phyloP scores from a whole-genome alignment of 2,113 vertebrate genomes.

The Pedetes capensis region DNA sequence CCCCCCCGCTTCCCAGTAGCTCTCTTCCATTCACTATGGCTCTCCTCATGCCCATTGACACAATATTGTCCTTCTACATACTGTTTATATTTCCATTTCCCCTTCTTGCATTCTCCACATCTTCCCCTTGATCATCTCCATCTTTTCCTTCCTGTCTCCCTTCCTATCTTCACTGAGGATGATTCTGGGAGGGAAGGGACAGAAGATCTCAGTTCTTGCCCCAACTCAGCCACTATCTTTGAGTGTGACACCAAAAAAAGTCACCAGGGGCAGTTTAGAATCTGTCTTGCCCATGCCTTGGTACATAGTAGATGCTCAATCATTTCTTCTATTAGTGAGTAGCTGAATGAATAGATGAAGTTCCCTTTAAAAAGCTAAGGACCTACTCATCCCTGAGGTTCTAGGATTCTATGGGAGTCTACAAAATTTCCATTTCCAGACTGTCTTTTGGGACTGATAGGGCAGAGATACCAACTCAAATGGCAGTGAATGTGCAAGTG shows the following conservation, averaged over 20 bases:
- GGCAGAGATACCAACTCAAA: constrained; percentile 40
- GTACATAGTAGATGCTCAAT: not conserved
- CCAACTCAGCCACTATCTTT: not conserved
- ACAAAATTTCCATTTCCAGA: not conserved
- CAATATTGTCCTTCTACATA: not conserved
- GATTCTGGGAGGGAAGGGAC: not conserved
- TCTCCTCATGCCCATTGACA: not conserved
- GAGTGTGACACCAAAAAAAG: not conserved
- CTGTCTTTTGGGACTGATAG: not conserved
- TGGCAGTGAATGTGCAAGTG: constrained; percentile 26
- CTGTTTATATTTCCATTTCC: not conserved
- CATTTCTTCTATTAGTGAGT: not conserved
- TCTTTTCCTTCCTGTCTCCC: not conserved
- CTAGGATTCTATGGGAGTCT: not conserved
- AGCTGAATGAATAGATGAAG: not conserved
- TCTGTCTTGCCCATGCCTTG: not conserved
- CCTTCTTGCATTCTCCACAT: not conserved
- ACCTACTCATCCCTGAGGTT: not conserved
- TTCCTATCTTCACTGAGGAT: not conserved
- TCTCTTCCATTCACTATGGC: not conserved
- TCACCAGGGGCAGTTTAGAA: not conserved
- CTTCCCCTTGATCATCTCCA: not conserved
- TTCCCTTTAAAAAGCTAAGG: not conserved
- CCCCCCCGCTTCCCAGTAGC: not conserved
- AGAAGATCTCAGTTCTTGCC: not conserved